These are phyloP conservation scores for Rhinichthys klamathensis DNA, from an alignment of 2,113 vertebrate genomes.

Conservation along the genomic window DNA sequence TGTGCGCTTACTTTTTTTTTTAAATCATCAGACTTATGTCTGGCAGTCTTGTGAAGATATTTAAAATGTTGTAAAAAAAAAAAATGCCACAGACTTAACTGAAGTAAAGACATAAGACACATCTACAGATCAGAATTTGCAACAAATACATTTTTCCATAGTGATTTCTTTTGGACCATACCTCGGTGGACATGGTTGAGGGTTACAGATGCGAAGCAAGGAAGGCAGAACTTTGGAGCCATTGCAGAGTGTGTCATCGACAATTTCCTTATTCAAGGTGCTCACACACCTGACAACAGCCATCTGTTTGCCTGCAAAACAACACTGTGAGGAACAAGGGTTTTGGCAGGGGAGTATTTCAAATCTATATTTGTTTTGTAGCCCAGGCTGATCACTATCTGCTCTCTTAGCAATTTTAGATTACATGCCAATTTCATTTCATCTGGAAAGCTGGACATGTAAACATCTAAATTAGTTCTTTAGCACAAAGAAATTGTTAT, in stretches of 20 bases:
- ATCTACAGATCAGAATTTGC: background rate
- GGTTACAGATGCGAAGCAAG: conserved; percentile 82
- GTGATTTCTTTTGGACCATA: conserved; percentile 56
- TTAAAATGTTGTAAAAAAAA: background rate
- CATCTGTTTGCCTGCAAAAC: conserved; percentile 81
- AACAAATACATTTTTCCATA: background rate
- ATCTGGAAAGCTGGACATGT: conserved; percentile 7
- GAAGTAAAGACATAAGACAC: background rate
- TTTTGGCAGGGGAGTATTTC: background rate
- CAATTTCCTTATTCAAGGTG: conserved; percentile 70
- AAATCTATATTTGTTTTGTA: background rate
- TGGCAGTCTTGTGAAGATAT: background rate
- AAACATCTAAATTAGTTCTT: background rate
- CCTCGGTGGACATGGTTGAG: conserved; percentile 84
- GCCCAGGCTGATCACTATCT: conserved; percentile 1
- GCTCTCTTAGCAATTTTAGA: conserved; percentile 12
- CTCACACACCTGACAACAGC: conserved; percentile 85
- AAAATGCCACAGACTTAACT: background rate
- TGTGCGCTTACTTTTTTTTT: background rate
- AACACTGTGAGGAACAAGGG: conserved; percentile 8
- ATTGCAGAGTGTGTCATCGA: conserved; percentile 80
- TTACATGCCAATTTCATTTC: conserved; percentile 12
- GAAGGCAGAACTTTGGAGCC: conserved; percentile 74
- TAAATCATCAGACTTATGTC: background rate
- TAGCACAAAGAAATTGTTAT: background rate